A percentile compares a stretch with the other conserved stretches of the same genome.
phyloP scores from a whole-genome alignment of 2,888 invertebrate genomes.

The Synergus japonicus region DNA sequence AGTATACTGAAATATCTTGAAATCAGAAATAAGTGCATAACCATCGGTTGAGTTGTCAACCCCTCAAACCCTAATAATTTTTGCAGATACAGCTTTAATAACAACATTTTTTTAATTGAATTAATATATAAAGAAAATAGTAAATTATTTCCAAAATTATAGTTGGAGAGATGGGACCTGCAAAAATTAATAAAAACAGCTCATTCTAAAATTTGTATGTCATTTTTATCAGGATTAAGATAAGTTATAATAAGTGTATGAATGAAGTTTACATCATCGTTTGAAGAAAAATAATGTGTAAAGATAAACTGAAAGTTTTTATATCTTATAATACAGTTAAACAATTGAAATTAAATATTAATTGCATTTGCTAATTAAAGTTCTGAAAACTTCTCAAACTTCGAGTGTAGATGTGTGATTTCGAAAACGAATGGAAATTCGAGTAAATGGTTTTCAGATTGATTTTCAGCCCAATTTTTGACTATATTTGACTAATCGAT shows the following conservation, averaged over 20 bases:
- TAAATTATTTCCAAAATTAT: not conserved
- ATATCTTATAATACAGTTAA: not conserved
- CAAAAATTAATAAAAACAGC: not conserved
- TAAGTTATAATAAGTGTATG: not conserved
- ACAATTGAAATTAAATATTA: too few species aligned
- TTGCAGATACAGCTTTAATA: not conserved
- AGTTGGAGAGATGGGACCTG: not conserved
- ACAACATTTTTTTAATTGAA: not conserved
- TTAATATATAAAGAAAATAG: not conserved
- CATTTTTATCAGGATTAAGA: not conserved
- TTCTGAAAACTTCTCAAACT: constrained; percentile 12
- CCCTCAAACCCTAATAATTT: not conserved
- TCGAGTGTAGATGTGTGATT: not conserved
- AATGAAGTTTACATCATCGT: not conserved
- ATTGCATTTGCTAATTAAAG: not conserved
- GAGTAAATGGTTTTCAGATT: constrained; percentile 18
- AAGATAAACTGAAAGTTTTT: not conserved
- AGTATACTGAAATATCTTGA: too few species aligned
- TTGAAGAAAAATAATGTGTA: not conserved
- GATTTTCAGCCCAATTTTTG: constrained; percentile 13
- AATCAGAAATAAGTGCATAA: too few species aligned
- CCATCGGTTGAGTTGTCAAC: too few species aligned
- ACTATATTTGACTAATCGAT: constrained; percentile 63
- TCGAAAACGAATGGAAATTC: constrained; percentile 8
- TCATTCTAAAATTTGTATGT: not conserved